phyloP scores from a whole-genome alignment of 23 tunicate species.

The Styela plicata region DNA sequence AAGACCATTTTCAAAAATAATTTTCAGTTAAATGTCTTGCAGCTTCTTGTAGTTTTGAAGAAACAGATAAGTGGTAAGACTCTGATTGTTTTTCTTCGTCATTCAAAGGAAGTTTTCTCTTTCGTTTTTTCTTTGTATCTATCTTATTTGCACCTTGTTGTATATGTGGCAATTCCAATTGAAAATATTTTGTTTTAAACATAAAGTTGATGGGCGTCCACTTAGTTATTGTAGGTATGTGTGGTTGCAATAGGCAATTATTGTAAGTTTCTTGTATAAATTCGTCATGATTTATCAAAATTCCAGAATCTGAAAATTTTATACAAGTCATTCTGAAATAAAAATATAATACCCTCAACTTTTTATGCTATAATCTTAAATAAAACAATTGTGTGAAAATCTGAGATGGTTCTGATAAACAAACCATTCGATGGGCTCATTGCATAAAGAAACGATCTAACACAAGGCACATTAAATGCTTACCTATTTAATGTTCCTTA shows the following conservation, averaged over 20 bases:
- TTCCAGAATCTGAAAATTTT: neutral
- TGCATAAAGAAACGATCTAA: no score
- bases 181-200: no score
- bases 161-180: neutral
- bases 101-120: slow-evolving; percentile 44
- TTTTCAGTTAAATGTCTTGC: no score
- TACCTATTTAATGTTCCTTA: no score
- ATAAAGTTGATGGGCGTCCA: neutral
- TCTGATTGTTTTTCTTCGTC: slow-evolving; percentile 29
- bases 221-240: neutral
- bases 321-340: neutral
- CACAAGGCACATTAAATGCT: no score
- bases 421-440: no score
- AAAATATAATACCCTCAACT: no score
- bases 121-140: slow-evolving; percentile 11
- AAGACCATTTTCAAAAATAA: no score
- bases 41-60: neutral
- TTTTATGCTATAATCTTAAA: no score
- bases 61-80: slow-evolving; percentile 25
- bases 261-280: neutral
- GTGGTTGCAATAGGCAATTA: neutral
- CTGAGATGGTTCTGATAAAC: no score
- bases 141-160: neutral
- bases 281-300: neutral
- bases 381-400: no score